phyloP scores from a whole-genome alignment of 2,888 invertebrate genomes.

The Cinara cedri region DNA sequence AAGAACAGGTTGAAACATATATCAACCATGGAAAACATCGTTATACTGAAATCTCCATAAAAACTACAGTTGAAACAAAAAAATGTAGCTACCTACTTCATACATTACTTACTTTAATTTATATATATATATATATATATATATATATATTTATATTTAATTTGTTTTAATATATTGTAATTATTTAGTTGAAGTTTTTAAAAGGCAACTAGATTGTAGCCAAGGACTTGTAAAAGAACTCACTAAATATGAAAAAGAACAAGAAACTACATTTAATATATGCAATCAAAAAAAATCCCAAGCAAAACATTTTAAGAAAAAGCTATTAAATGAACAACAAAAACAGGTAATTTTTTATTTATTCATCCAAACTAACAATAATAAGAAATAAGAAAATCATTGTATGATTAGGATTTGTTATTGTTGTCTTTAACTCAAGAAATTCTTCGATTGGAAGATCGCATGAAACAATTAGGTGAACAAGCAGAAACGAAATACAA shows the following conservation, averaged over 20 bases:
- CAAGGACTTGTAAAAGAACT: conserved; percentile 68
- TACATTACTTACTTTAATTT: background rate
- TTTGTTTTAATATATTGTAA: background rate
- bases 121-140: too few species aligned
- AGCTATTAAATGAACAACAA: conserved; percentile 67
- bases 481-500: conserved; percentile 72
- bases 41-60: conserved; percentile 17
- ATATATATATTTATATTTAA: conserved; percentile 20
- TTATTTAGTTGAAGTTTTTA: conserved; percentile 66
- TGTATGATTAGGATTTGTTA: conserved; percentile 67
- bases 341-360: conserved; percentile 51
- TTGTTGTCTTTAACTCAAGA: conserved; percentile 73
- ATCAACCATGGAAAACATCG: conserved; percentile 34
- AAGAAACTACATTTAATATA: conserved; percentile 70
- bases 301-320: conserved; percentile 67
- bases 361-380: too few species aligned
- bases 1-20: conserved; percentile 34
- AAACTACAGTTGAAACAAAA: conserved; percentile 38
- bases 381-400: too few species aligned
- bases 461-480: conserved; percentile 70
- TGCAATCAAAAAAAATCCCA: conserved; percentile 73
- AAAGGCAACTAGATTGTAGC: conserved; percentile 69
- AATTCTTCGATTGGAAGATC: conserved; percentile 73
- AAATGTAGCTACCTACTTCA: conserved; percentile 12
- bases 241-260: conserved; percentile 70